These are phyloP conservation scores for Ectemnius continuus DNA, from an alignment of 2,888 invertebrate species.

Conservation along the genomic window DNA sequence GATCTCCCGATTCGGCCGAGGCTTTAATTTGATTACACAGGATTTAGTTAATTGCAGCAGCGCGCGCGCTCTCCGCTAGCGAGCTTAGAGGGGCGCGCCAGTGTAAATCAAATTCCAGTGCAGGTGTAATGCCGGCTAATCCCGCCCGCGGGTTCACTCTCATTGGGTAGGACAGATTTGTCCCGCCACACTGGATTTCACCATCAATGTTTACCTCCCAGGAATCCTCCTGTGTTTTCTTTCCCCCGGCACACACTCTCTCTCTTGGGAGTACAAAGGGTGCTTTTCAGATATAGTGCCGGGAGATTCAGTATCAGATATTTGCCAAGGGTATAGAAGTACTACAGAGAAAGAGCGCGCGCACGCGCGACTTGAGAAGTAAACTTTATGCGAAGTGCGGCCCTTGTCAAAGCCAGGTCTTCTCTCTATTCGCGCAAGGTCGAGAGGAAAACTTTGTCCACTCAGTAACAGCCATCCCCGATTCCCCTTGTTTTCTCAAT, in stretches of 20 bases:
- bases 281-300: too few species aligned
- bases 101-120: conserved; percentile 9
- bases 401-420: too few species aligned
- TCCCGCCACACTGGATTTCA: not conserved
- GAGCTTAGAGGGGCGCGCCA: not conserved
- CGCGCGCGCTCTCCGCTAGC: not conserved
- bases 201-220: not conserved
- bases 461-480: too few species aligned
- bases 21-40: conserved; percentile 6
- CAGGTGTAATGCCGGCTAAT: not conserved
- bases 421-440: too few species aligned
- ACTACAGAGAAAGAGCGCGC: too few species aligned
- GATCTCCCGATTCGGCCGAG: not conserved
- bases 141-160: not conserved
- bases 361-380: too few species aligned
- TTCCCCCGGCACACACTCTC: not conserved
- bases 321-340: too few species aligned
- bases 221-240: not conserved
- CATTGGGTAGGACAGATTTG: not conserved
- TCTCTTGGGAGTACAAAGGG: too few species aligned
- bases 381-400: too few species aligned
- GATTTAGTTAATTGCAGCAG: conserved; percentile 6
- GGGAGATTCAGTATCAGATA: too few species aligned
- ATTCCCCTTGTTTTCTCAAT: too few species aligned
- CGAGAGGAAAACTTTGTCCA: too few species aligned